phyloP scores from a whole-genome alignment of 2,888 invertebrate genomes.

The Odontocolon sp. region DNA sequence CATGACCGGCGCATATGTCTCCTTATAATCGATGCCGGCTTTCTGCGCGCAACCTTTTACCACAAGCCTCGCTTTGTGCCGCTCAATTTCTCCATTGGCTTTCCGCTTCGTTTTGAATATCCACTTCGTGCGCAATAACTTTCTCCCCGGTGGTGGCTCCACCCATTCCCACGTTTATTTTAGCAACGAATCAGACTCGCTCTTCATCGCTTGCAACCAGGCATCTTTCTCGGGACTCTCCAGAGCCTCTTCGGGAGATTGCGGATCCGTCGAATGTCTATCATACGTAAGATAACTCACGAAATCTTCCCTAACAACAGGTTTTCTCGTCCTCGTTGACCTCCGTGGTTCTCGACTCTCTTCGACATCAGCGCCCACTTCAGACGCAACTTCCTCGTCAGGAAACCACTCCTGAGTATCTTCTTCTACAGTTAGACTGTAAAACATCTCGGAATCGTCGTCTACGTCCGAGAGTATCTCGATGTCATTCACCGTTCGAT shows the following conservation, averaged over 20 bases:
- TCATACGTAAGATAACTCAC: constrained; percentile 5
- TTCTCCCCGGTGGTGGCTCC: constrained; percentile 1
- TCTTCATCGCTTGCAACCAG: constrained; percentile 10
- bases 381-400: neutral
- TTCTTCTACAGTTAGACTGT: constrained; percentile 5
- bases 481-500: neutral
- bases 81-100: neutral
- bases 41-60: constrained; percentile 67
- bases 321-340: constrained; percentile 16
- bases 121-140: neutral
- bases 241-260: neutral
- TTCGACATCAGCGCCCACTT: neutral
- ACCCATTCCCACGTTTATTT: constrained; percentile 12
- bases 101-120: constrained; percentile 19
- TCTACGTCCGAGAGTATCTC: neutral
- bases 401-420: constrained; percentile 8
- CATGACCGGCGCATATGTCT: constrained; percentile 63
- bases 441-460: constrained; percentile 4
- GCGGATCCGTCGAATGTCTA: neutral
- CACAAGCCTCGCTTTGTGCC: constrained; percentile 54
- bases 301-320: constrained; percentile 2
- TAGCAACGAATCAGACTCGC: neutral
- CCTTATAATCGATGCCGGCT: constrained; percentile 61
- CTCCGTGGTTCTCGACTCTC: constrained; percentile 1
- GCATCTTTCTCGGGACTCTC: neutral